Evolutionary conservation across 2,797 vertebrate species (phyloP).

Genomic region (Distichodus sexfasciatus): DNA sequence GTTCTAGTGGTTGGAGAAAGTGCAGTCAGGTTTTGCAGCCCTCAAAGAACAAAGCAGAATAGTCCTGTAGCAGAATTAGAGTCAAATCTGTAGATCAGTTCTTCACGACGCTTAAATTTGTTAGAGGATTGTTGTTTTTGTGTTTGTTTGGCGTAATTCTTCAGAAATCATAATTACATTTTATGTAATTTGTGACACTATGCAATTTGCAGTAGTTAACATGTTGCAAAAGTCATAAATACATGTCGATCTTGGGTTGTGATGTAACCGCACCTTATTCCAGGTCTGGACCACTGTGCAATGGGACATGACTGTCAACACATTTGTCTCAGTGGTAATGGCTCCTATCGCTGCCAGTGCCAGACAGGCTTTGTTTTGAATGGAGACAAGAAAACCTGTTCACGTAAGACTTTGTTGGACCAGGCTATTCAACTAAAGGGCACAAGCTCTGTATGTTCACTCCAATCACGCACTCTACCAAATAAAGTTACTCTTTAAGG

Average conservation of each 20-base stretch:
- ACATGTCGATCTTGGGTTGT: too few species aligned
- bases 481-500: background rate
- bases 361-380: slow-evolving; percentile 78
- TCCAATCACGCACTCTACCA: slow-evolving; percentile 19
- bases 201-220: too few species aligned
- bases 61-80: slow-evolving; percentile 7
- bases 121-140: background rate
- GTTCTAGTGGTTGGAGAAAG: slow-evolving; percentile 15
- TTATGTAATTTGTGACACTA: too few species aligned
- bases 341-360: slow-evolving; percentile 80
- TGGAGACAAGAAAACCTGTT: slow-evolving; percentile 80
- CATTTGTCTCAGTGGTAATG: slow-evolving; percentile 75
- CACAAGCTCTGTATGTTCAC: background rate
- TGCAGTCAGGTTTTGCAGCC: background rate
- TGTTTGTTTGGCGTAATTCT: background rate
- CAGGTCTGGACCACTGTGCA: slow-evolving; percentile 78
- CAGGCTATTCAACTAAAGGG: slow-evolving; percentile 24
- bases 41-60: background rate
- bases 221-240: too few species aligned
- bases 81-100: background rate
- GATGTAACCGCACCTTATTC: slow-evolving; percentile 54
- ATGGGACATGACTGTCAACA: slow-evolving; percentile 84
- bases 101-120: background rate
- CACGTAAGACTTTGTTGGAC: slow-evolving; percentile 65
- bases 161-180: too few species aligned